A percentile compares a stretch with the other conserved stretches of the same genome.
These are phyloP conservation scores for Plagodis dolabraria DNA, from an alignment of 2,888 invertebrate species.

Conservation along the genomic window DNA sequence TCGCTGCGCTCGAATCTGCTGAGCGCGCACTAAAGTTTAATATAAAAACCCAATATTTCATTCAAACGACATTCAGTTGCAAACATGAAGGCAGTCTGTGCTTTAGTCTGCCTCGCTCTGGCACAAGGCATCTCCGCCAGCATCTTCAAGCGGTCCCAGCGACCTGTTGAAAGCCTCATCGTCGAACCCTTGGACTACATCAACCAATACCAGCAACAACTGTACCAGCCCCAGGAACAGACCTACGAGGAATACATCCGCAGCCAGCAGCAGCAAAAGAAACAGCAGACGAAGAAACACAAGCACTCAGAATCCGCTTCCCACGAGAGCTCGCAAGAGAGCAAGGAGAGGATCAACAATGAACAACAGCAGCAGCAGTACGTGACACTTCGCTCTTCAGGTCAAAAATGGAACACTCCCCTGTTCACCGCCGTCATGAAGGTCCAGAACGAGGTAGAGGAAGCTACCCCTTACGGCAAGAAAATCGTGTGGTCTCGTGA, in stretches of 20 bases:
- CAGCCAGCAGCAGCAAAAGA: constrained; percentile 25
- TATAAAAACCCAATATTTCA: constrained; percentile 52
- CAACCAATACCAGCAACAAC: constrained; percentile 45
- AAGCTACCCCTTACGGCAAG: constrained; percentile 43
- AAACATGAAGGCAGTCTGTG: constrained; percentile 71
- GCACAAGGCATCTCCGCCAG: constrained; percentile 61
- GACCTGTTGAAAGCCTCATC: constrained; percentile 48
- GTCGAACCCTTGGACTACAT: constrained; percentile 54
- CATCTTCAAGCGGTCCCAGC: constrained; percentile 60
- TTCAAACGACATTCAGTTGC: constrained; percentile 45
- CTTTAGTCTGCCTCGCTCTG: constrained; percentile 67
- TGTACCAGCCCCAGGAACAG: constrained; percentile 38
- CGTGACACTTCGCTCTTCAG: constrained; percentile 13
- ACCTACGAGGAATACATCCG: constrained; percentile 34
- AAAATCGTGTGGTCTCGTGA: constrained; percentile 53
- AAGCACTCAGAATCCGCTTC: constrained; percentile 23
- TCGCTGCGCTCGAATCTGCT: constrained; percentile 36
- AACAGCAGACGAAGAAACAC: constrained; percentile 25
- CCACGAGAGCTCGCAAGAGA: constrained; percentile 43
- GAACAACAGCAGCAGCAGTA: constrained; percentile 14
- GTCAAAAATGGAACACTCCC: constrained; percentile 45
- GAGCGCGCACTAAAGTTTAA: constrained; percentile 41
- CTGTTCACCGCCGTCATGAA: constrained; percentile 42
- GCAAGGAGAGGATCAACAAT: constrained; percentile 27
- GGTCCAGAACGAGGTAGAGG: constrained; percentile 38